phyloP scores from a whole-genome alignment of 2,797 vertebrate genomes.

The Eleutherodactylus coqui region DNA sequence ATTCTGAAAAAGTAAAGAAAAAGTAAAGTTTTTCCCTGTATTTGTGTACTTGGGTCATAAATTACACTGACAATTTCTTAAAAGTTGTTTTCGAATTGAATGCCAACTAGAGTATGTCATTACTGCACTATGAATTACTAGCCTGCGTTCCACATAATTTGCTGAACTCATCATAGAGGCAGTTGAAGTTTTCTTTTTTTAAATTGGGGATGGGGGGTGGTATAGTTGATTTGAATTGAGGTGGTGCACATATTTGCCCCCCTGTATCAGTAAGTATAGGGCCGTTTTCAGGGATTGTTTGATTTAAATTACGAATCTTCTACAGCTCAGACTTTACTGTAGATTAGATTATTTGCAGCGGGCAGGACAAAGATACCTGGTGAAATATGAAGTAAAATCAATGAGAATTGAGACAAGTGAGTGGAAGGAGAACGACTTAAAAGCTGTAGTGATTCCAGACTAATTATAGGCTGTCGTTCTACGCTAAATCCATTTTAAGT shows the following conservation, averaged over 20 bases:
- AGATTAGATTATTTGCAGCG: neutral
- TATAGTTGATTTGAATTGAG: no score
- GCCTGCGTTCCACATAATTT: neutral
- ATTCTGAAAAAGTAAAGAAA: neutral
- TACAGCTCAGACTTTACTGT: neutral
- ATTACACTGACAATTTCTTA: neutral
- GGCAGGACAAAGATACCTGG: neutral
- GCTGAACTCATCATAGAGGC: neutral
- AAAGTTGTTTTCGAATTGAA: neutral
- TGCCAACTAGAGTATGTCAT: neutral
- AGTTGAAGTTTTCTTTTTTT: neutral
- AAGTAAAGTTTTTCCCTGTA: neutral
- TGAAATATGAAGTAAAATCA: constrained; percentile 19
- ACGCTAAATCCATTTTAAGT: constrained; percentile 16
- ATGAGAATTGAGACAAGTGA: neutral
- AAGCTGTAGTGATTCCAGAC: constrained; percentile 23
- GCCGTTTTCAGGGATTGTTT: no score
- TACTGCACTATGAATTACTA: neutral
- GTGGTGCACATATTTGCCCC: no score
- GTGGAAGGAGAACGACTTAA: neutral
- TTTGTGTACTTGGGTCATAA: neutral
- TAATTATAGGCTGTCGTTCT: constrained; percentile 48
- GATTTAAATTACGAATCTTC: neutral
- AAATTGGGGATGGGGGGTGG: neutral
- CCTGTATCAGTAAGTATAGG: no score